Conservation (phyloP, 2,888 invertebrate species). For the Meta bourneti region DNA sequence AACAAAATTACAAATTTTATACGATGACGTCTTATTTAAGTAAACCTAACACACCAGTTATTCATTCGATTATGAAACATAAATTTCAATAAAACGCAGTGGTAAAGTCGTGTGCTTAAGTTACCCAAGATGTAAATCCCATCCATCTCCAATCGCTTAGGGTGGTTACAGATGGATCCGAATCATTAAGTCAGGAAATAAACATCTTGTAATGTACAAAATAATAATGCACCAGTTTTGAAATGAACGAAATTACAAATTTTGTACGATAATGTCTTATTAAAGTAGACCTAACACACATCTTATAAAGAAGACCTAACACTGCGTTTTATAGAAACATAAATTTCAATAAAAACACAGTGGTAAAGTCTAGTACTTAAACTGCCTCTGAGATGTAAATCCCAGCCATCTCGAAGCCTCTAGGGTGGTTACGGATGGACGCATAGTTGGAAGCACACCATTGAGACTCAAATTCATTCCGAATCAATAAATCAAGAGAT, state of each 20-base stretch:
- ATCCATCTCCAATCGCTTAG: background rate
- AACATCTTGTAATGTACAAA: background rate
- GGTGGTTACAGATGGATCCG: background rate
- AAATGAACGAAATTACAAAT: too few relatives aligned
- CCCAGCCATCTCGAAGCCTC: background rate
- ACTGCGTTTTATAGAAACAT: background rate
- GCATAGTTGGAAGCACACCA: background rate
- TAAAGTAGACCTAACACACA: too few relatives aligned
- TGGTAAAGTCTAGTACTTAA: background rate
- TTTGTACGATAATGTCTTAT: too few relatives aligned
- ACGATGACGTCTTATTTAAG: too few relatives aligned
- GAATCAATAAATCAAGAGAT: conserved; percentile 67
- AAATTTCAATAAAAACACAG: background rate
- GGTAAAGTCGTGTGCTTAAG: background rate
- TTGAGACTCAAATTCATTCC: conserved; percentile 49
- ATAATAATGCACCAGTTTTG: too few relatives aligned
- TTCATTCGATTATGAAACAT: background rate
- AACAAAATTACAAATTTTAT: too few relatives aligned
- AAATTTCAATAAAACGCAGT: background rate
- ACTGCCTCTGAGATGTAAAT: background rate
- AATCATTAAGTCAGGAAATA: background rate
- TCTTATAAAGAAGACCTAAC: too few relatives aligned
- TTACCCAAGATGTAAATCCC: background rate
- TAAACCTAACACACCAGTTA: too few relatives aligned
- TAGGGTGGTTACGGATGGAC: too few relatives aligned